These are phyloP conservation scores for Indri indri DNA, from an alignment of 2,113 vertebrate genomes.

Conservation along the genomic window DNA sequence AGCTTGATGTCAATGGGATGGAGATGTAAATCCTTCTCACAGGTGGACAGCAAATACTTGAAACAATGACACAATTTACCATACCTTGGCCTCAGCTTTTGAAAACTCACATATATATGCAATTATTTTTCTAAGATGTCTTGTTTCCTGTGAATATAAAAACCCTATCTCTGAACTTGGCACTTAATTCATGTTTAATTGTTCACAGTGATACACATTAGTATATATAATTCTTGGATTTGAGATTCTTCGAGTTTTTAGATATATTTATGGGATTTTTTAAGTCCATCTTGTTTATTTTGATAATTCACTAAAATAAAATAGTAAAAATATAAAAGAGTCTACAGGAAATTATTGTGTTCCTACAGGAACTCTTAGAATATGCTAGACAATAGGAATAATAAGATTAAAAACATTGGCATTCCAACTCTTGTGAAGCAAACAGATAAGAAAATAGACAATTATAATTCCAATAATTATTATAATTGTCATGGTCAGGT, in stretches of 20 bases:
- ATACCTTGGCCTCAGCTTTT: neutral
- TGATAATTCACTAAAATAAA: neutral
- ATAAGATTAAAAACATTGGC: neutral
- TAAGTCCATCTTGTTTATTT: neutral
- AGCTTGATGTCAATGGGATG: neutral
- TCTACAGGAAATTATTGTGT: neutral
- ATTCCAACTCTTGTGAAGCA: neutral
- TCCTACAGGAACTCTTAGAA: neutral
- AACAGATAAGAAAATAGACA: neutral
- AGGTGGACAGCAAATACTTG: neutral
- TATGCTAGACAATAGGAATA: neutral
- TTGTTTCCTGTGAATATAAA: neutral
- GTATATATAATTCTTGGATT: neutral
- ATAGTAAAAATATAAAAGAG: neutral
- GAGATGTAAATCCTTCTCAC: neutral
- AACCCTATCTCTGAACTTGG: neutral
- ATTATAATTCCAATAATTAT: neutral
- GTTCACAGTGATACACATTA: neutral
- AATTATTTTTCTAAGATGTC: neutral
- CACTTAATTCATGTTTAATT: neutral
- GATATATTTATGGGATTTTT: neutral
- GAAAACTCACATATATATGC: neutral
- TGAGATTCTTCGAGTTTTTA: neutral
- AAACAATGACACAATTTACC: neutral
- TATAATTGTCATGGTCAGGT: neutral